Base-by-base conservation (phyloP, 2,797 vertebrate species). In the Sebastes trivittatus region DNA sequence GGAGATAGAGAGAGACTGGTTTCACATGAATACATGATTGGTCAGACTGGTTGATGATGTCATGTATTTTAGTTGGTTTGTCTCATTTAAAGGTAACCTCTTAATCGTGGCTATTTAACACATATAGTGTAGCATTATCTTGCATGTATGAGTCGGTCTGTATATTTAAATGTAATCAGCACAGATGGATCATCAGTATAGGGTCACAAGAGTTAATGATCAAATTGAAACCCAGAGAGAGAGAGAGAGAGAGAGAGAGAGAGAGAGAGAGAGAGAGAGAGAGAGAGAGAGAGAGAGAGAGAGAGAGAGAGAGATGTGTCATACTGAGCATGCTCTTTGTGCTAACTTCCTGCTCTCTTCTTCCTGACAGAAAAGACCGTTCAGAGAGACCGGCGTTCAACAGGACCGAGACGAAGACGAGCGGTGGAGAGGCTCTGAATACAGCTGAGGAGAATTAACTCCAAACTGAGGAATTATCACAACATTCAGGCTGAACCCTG, bases 281-380 rank as follows among this genome's bases (percentile, higher is more conserved):
- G 62, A 34, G 42, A 56, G 60, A 36, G 82, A 67, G 80, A 78
- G 46, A 25, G 59, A 58, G 65, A 14, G 13, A 23, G 58, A 18
- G 27, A 27, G 63, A 42, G 46, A 58, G 61, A 38, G 82, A 67
- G 80, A 77, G 52, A 78, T 69, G 88, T 90, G 92, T 91, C 80
- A 82, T 73, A 92, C 93, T 92, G 94, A 94, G 94, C 95, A 93
- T 93, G 94, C 94, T 94, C 90, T 88, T 82, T 92, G 88, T 88
- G 89, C 34, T 95, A 85, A 96, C 95, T 96, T 96, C 95, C 95
- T 95, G 92, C 92, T 93, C 90, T 93, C 81, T 89, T 92, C 94
- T 93, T 93, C 83, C 91, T 93, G 81, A 92, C 93, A 96, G 93
- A 94, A 82, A 64, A 72, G 72, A 85, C 55, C 18, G 82, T 75